Conservation (phyloP, 2,888 invertebrate species). For the Drosophila ustulata region DNA sequence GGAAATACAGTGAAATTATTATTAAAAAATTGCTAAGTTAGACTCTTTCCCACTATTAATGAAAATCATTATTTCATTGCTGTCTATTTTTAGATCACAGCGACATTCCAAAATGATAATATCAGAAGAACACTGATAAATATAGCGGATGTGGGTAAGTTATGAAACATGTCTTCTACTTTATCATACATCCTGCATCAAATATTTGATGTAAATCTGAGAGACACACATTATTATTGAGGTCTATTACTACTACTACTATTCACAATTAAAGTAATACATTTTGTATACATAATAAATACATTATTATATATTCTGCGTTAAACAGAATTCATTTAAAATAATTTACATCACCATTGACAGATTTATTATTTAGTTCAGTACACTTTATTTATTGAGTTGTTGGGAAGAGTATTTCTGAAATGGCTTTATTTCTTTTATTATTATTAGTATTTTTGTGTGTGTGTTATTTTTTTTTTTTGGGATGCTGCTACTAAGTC, state of each 20-base stretch:
- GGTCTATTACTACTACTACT: too few species aligned
- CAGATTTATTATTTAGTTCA: too few species aligned
- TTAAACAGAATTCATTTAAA: too few species aligned
- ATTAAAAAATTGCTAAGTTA: background rate
- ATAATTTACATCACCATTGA: too few species aligned
- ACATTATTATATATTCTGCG: too few species aligned
- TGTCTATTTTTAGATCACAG: slow-evolving; percentile 3
- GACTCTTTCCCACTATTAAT: background rate
- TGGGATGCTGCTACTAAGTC: slow-evolving; percentile 55
- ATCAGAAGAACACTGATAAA: background rate
- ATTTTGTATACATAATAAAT: too few species aligned
- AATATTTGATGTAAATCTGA: background rate
- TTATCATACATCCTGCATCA: background rate
- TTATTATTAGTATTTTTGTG: slow-evolving; percentile 30
- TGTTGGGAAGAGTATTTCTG: slow-evolving; percentile 14
- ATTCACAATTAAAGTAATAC: too few species aligned
- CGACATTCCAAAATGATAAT: slow-evolving; percentile 8
- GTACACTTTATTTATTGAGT: too few species aligned
- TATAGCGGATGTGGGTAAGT: background rate
- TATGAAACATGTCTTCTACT: background rate
- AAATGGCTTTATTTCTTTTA: background rate
- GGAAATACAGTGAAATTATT: too few species aligned
- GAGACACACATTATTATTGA: too few species aligned
- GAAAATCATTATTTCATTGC: background rate
- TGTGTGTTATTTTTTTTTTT: slow-evolving; percentile 31